A percentile compares a stretch with the other conserved stretches of the same genome.
phyloP scores from a whole-genome alignment of 2,888 invertebrate species.

The Rapana venosa region DNA sequence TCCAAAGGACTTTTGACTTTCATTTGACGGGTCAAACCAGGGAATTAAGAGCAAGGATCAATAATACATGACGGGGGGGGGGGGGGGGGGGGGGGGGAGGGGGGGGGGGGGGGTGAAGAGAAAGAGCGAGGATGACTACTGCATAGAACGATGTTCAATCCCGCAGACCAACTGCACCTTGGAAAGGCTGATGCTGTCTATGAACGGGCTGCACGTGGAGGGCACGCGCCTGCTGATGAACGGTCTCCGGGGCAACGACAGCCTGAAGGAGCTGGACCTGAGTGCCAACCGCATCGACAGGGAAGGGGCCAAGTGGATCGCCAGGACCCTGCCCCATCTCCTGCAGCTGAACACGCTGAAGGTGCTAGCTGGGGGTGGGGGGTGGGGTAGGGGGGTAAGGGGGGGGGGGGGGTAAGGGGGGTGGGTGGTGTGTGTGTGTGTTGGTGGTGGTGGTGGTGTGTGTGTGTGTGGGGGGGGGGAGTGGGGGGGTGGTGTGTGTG shows the following conservation, averaged over 20 bases:
- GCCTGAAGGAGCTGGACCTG: constrained; percentile 64
- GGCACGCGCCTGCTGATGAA: constrained; percentile 68
- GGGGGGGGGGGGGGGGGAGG: too few species aligned
- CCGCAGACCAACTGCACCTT: constrained; percentile 67
- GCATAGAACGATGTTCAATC: too few species aligned
- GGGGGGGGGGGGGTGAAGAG: too few species aligned
- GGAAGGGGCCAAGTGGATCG: constrained; percentile 57
- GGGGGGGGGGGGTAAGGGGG: too few species aligned
- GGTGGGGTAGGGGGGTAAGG: too few species aligned
- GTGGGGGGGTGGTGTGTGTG: too few species aligned
- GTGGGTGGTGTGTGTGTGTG: not conserved
- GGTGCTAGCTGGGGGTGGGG: not conserved
- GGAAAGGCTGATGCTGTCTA: constrained; percentile 63
- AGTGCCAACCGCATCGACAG: constrained; percentile 64
- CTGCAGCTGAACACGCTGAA: constrained; percentile 34
- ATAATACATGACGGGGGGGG: too few species aligned
- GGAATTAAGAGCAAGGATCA: too few species aligned
- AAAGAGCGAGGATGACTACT: too few species aligned
- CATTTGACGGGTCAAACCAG: too few species aligned
- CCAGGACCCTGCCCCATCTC: constrained; percentile 56
- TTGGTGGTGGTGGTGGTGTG: not conserved
- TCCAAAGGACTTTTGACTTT: too few species aligned
- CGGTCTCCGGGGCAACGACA: constrained; percentile 58
- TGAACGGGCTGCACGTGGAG: constrained; percentile 69
- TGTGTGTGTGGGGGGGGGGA: too few species aligned